Base-by-base conservation (phyloP, 2,888 invertebrate species). In the Ornithoptera priamus region DNA sequence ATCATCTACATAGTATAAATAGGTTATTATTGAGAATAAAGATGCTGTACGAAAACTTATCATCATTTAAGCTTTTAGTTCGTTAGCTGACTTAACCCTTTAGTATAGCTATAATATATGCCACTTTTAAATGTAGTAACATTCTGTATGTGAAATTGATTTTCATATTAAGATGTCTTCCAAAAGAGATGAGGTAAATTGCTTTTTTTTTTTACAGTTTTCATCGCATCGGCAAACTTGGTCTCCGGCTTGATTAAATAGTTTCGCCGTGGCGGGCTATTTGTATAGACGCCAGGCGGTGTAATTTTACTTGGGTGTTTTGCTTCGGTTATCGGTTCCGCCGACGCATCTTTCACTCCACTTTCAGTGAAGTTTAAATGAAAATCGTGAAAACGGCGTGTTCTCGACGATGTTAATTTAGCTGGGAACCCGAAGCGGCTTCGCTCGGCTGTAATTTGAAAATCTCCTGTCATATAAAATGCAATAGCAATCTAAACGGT, bases 181-280 rank as follows among this genome's bases (percentile, higher is more conserved):
- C 8, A 39, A 10, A 22, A 39, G 39, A 39, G 53, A 53, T 39
- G 20, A 50, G n/a, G 61, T 6, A 39, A 39, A 8, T 22, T 18
- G 59, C 30, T 60, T 60, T 60, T 60, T 60, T 60, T 50, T 50
- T 39, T 30, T 53, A 20, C 22, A n/a, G 18, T 46, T 67, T 60
- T 71, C 67, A 62, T 73, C 71, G 69, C 72, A 72, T 72, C 69
- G 65, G 59, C 71, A 71, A 75, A 76, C 68, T 76, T 73, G 69
- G 64, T 62, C 72, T 69, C 10, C 69, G 71, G 67, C 73, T 75
- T 76, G 75, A 76, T 77, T 77, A 78, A 77, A 77, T 77, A 77
- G 73, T 77, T 77, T 73, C 73, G 72, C 72, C 73, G 69, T 67
- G 74, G 69, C 72, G n/a, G 73, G 72, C 71, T 74, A 72, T 67